Evolutionary conservation across 1,140 invertebrate species (phyloP), one percentile per base, ranked within the genome.

Genomic region (Trissolcus basalis): DNA sequence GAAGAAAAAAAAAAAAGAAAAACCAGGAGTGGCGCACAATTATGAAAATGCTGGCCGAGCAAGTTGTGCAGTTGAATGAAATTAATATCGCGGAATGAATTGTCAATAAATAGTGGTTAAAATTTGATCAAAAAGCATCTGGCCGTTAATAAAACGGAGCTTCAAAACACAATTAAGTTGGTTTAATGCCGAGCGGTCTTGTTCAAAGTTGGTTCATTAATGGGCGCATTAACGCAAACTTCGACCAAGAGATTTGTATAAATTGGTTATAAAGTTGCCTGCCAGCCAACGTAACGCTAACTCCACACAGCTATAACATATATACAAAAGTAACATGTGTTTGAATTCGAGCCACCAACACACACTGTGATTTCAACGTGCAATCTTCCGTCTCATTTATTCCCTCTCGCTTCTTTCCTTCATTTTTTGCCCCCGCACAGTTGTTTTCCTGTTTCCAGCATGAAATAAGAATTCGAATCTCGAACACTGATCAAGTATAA

Each of bases 271-370:
- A 77, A 79, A 82, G 75, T 82, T 82, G 75, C 77, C 59, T 71
- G 78, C 80, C 69, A 81, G 78, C 65, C 55, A 76, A 65, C 72
- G 36, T 58, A 64, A 83, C 82, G 19, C 19, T 27, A 27, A 6
- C 19, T n/a, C n/a, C n/a, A 6, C 19, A 27, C 19, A n/a, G 19
- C 19, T 27, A 27, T 27, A 27, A 27, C n/a, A n/a, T 27, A 27
- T 6, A 82, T 81, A 79, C 81, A 83, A 78, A 81, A 81, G 80
- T 73, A 79, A 84, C 82, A 83, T 83, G 83, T 85, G 83, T 81
- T 82, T 78, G 77, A 81, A 83, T 81, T 83, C 79, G 77, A 80
- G 78, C 45, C 75, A 63, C 77, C 82, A 81, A 82, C 81, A 83
- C 77, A 81, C 82, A 85, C 27, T 13, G 5, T 50, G 9, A 39